Conservation (phyloP, 1,140 invertebrate genomes). For the Telenomus remus region DNA sequence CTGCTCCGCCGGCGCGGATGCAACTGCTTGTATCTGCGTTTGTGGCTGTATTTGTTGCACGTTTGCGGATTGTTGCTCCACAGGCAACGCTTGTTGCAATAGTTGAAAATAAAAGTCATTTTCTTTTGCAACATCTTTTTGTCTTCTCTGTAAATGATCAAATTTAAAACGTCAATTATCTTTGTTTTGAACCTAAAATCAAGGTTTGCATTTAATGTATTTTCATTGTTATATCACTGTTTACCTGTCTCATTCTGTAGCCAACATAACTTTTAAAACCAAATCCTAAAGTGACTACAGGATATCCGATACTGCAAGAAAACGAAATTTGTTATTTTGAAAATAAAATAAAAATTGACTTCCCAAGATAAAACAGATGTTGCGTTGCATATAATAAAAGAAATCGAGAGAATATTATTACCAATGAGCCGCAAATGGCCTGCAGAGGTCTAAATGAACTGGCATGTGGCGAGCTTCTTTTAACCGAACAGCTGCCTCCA, state of each 20-base stretch:
- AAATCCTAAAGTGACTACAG: conserved; percentile 96
- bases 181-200: background rate
- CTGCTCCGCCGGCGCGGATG: conserved; percentile 64
- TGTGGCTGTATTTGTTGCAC: conserved; percentile 72
- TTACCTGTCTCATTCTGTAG: conserved; percentile 88
- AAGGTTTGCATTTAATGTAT: conserved; percentile 1
- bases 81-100: conserved; percentile 91
- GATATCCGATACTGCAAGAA: conserved; percentile 91
- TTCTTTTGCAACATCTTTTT: conserved; percentile 94
- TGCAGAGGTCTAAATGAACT: conserved; percentile 94
- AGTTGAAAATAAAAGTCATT: conserved; percentile 97
- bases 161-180: conserved; percentile 6
- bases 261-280: conserved; percentile 96
- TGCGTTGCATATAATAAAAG: conserved; percentile 11
- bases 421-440: conserved; percentile 99
- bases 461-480: conserved; percentile 91
- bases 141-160: conserved; percentile 82
- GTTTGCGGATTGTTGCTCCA: conserved; percentile 80
- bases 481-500: conserved; percentile 93
- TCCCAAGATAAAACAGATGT: conserved; percentile 42
- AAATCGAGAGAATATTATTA: conserved; percentile 70
- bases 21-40: conserved; percentile 64
- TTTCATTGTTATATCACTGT: conserved; percentile 1
- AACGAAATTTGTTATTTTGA: no score
- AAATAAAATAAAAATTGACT: no score